Percentiles rank a stretch among this genome's conserved stretches.
Conservation (phyloP, 2,888 invertebrate genomes). For the Oithona nana region DNA sequence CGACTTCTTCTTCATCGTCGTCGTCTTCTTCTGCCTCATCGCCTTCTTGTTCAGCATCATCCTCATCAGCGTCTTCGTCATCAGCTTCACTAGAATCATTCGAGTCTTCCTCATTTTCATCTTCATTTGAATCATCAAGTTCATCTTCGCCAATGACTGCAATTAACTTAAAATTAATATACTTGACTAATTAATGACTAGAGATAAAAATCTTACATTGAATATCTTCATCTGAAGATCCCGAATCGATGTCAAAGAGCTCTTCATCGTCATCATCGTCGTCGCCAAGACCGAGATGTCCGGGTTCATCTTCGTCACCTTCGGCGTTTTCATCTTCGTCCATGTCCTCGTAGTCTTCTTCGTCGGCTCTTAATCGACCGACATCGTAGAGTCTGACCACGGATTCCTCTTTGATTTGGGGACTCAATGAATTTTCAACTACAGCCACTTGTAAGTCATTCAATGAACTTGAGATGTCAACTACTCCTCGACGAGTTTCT, state of each 20-base stretch:
- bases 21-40: not conserved
- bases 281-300: constrained; percentile 20
- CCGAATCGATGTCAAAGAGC: constrained; percentile 12
- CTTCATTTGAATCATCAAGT: constrained; percentile 1
- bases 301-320: constrained; percentile 13
- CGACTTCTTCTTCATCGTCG: not conserved
- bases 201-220: not conserved
- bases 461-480: constrained; percentile 60
- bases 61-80: constrained; percentile 10
- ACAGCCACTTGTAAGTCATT: constrained; percentile 71
- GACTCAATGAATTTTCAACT: constrained; percentile 56
- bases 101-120: not conserved
- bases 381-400: constrained; percentile 2
- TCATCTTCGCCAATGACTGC: constrained; percentile 5
- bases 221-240: not conserved
- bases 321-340: constrained; percentile 21
- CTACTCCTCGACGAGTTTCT: constrained; percentile 75
- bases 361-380: constrained; percentile 50
- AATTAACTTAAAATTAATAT: not conserved
- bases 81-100: constrained; percentile 8
- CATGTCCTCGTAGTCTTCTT: constrained; percentile 36
- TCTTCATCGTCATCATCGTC: constrained; percentile 21
- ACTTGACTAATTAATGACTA: not conserved
- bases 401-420: constrained; percentile 7
- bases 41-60: not conserved